Percentiles rank a stretch among this genome's conserved stretches.
Evolutionary conservation across 2,797 vertebrate species (phyloP).

Genomic region (Ambastaia sidthimunki): DNA sequence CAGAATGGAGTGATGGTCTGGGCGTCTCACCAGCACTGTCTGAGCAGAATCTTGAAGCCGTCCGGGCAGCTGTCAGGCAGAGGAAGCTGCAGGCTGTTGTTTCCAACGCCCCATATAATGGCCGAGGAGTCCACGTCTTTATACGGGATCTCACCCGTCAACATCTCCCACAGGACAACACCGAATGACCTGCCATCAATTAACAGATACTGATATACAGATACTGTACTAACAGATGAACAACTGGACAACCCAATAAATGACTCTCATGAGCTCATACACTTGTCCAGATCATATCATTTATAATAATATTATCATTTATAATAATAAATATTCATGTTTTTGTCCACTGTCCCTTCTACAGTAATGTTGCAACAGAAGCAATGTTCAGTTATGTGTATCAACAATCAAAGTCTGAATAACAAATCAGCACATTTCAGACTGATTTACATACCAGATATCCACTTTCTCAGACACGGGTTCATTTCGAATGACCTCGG

Average conservation of each 20-base stretch:
- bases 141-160: conserved; percentile 96
- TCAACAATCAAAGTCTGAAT: not conserved
- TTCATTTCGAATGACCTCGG: conserved; percentile 95
- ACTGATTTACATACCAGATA: conserved; percentile 85
- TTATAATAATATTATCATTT: too few relatives aligned
- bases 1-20: too few relatives aligned
- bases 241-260: not conserved
- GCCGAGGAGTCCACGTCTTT: conserved; percentile 97
- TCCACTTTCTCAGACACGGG: conserved; percentile 98
- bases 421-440: not conserved
- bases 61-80: conserved; percentile 94
- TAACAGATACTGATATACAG: too few relatives aligned
- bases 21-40: conserved; percentile 91
- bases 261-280: not conserved
- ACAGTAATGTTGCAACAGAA: too few relatives aligned
- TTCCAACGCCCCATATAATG: conserved; percentile 98
- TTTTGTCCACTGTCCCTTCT: too few relatives aligned
- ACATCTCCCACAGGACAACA: conserved; percentile 95
- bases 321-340: too few relatives aligned
- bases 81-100: conserved; percentile 95
- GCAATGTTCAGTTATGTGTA: too few relatives aligned
- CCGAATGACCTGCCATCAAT: conserved; percentile 88
- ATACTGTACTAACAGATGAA: not conserved
- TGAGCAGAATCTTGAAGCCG: conserved; percentile 94
- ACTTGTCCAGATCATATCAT: too few relatives aligned